Percentiles rank a stretch among this genome's conserved stretches.
These are phyloP conservation scores for Eupithecia pulchellata DNA, from an alignment of 2,888 invertebrate genomes.

Conservation along the genomic window DNA sequence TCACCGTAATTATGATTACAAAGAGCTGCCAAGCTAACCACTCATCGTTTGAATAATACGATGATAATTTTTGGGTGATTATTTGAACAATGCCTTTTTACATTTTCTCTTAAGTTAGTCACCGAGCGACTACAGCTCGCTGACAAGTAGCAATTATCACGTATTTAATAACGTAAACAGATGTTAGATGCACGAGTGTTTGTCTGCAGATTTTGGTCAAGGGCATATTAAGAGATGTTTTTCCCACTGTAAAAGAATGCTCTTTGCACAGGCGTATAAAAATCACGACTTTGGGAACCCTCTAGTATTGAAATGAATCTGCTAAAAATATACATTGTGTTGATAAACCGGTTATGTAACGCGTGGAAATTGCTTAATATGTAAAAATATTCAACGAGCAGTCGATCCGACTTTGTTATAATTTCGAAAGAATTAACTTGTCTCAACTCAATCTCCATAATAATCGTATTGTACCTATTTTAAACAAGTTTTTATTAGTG, in stretches of 20 bases:
- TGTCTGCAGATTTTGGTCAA: slow-evolving; percentile 20
- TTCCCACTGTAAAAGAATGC: neutral
- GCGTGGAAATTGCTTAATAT: neutral
- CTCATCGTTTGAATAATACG: neutral
- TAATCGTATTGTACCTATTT: neutral
- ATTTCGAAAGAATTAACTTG: neutral
- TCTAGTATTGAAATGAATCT: neutral
- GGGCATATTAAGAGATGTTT: slow-evolving; percentile 3
- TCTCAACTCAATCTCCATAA: neutral
- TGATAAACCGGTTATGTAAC: neutral
- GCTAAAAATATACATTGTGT: neutral
- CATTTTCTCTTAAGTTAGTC: slow-evolving; percentile 28
- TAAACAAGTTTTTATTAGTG: neutral
- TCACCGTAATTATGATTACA: neutral
- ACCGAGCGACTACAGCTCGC: slow-evolving; percentile 15
- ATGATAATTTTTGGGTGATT: neutral
- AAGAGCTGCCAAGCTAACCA: neutral
- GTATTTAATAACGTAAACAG: slow-evolving; percentile 18
- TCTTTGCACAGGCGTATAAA: neutral
- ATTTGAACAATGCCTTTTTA: slow-evolving; percentile 25
- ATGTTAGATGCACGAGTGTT: slow-evolving; percentile 20
- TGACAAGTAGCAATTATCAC: slow-evolving; percentile 30
- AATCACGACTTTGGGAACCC: neutral
- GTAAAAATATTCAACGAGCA: slow-evolving; percentile 6
- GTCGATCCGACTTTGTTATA: neutral